These are phyloP conservation scores for Drosophila suboccidentalis DNA, from an alignment of 2,888 invertebrate genomes.

Conservation along the genomic window DNA sequence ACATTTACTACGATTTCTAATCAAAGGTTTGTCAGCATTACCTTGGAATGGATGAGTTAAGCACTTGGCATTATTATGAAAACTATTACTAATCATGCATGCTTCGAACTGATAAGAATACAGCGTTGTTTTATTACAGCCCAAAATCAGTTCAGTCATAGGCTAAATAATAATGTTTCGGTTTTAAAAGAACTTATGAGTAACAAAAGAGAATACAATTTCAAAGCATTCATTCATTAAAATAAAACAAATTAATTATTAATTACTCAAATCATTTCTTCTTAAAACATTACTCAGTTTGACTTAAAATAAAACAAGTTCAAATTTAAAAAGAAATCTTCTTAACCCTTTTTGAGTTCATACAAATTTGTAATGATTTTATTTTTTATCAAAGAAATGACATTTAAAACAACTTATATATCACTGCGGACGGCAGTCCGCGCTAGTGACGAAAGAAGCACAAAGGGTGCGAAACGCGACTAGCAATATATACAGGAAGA, in stretches of 20 bases:
- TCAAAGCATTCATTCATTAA: neutral
- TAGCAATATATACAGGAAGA: too few species aligned
- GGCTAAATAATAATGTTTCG: neutral
- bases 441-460: too few species aligned
- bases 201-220: neutral
- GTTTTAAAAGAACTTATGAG: neutral
- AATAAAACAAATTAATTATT: neutral
- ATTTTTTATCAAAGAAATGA: too few species aligned
- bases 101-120: constrained; percentile 1
- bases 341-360: neutral
- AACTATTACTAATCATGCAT: constrained; percentile 4
- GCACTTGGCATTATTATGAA: constrained; percentile 12
- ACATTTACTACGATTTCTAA: neutral
- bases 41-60: constrained; percentile 29
- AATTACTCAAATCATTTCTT: neutral
- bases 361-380: too few species aligned
- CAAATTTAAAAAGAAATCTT: neutral
- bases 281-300: neutral
- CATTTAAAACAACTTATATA: too few species aligned
- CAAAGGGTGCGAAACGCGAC: too few species aligned
- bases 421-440: too few species aligned
- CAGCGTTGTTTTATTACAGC: neutral
- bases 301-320: neutral
- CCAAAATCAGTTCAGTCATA: neutral
- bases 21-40: constrained; percentile 4